Evolutionary conservation across 2,888 invertebrate species (phyloP).

Genomic region (Conomelus anceps): DNA sequence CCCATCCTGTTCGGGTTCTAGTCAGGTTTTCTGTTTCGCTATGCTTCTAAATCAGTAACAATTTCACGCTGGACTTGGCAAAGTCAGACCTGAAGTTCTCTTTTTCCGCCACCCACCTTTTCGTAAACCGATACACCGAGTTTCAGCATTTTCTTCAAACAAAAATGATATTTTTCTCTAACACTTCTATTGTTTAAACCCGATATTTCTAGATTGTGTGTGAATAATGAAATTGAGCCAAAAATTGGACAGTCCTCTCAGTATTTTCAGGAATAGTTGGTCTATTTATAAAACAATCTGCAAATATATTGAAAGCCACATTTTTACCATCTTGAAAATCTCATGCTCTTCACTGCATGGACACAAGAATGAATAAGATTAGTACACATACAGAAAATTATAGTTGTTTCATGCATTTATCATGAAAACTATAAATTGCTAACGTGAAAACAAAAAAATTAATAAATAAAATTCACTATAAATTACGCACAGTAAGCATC

Average conservation of each 20-base stretch:
- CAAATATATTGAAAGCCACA: too few relatives aligned
- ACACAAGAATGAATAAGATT: too few relatives aligned
- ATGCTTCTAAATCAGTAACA: background rate
- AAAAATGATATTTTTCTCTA: background rate
- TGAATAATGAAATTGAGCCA: background rate
- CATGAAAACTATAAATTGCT: too few relatives aligned
- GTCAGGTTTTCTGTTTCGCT: background rate
- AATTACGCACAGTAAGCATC: too few relatives aligned
- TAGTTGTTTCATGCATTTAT: too few relatives aligned
- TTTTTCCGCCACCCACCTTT: background rate
- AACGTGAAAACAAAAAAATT: too few relatives aligned
- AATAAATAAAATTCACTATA: too few relatives aligned
- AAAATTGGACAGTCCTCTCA: background rate
- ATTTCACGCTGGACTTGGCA: background rate
- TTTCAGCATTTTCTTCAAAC: background rate
- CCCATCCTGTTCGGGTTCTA: background rate
- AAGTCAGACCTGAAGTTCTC: background rate
- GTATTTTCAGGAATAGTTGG: background rate
- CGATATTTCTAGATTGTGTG: background rate
- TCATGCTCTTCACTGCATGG: too few relatives aligned
- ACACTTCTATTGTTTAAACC: background rate
- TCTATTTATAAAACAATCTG: too few relatives aligned
- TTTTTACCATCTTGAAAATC: too few relatives aligned
- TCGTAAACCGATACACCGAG: background rate
- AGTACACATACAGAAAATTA: too few relatives aligned